These are phyloP conservation scores for Subanguina moxae DNA, from an alignment of 1,140 invertebrate genomes.

Conservation along the genomic window DNA sequence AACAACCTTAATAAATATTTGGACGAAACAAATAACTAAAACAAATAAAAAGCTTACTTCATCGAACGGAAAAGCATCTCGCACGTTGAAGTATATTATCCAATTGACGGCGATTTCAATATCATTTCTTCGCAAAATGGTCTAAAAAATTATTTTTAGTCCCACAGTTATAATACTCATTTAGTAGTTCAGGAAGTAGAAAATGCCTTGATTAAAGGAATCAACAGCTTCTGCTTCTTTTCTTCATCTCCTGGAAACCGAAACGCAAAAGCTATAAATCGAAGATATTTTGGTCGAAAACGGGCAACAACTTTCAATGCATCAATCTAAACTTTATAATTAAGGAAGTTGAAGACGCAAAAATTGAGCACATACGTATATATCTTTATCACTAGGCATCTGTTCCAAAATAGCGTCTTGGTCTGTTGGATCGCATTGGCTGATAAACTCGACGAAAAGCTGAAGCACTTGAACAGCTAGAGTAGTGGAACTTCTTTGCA, in stretches of 20 bases:
- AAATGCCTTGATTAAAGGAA: too few species aligned
- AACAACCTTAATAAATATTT: constrained; percentile 23
- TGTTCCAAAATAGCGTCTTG: not conserved
- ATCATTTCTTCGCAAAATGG: constrained; percentile 8
- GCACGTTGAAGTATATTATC: constrained; percentile 21
- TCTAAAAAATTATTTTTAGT: not conserved
- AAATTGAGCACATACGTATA: constrained; percentile 1
- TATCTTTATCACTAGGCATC: not conserved
- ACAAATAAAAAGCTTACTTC: constrained; percentile 10
- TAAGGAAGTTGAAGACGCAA: too few species aligned
- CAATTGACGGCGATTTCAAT: constrained; percentile 18
- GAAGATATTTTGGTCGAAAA: not conserved
- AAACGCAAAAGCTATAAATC: too few species aligned
- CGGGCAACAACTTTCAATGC: not conserved
- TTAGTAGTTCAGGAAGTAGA: too few species aligned
- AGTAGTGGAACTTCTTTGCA: constrained; percentile 7
- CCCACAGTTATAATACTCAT: not conserved
- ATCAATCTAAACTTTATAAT: not conserved
- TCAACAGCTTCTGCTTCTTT: too few species aligned
- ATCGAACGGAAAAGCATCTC: constrained; percentile 26
- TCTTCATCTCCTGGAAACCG: too few species aligned
- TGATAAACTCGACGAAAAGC: constrained; percentile 16
- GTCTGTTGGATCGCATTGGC: not conserved
- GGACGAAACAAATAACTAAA: not conserved
- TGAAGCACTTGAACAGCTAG: constrained; percentile 8